phyloP scores from a whole-genome alignment of 2,888 invertebrate genomes.

The Athalia cordata region DNA sequence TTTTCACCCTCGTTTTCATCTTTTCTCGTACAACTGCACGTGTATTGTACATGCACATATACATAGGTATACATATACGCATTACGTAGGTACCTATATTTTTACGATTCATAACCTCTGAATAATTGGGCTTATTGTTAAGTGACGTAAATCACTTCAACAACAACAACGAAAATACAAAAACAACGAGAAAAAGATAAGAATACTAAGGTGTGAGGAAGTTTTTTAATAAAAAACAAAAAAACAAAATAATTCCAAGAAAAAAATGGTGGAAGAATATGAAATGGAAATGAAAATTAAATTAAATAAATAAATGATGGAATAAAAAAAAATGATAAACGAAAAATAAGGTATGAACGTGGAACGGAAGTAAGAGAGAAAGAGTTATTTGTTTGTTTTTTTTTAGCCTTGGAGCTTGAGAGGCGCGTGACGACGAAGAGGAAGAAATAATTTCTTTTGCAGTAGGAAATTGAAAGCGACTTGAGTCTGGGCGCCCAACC shows the following conservation, averaged over 20 bases:
- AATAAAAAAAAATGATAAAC: neutral
- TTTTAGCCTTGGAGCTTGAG: neutral
- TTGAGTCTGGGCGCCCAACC: neutral
- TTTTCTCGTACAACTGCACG: too few relatives aligned
- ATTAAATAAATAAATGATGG: neutral
- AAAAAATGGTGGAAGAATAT: neutral
- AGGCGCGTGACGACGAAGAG: slow-evolving; percentile 14
- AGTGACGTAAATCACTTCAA: neutral
- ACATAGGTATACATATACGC: too few relatives aligned
- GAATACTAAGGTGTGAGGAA: neutral
- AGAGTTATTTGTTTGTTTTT: neutral
- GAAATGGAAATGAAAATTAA: neutral
- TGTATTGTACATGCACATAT: too few relatives aligned
- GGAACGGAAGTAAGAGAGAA: slow-evolving; percentile 2
- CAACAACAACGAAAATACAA: neutral
- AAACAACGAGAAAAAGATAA: neutral
- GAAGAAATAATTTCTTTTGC: slow-evolving; percentile 25
- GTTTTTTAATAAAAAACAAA: neutral
- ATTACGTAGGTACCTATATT: too few relatives aligned
- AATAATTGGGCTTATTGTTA: too few relatives aligned
- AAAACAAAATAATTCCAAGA: neutral
- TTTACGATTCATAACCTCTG: too few relatives aligned
- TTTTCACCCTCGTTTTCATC: too few relatives aligned
- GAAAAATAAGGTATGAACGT: neutral
- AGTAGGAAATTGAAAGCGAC: slow-evolving; percentile 29